Evolutionary conservation across 2,113 vertebrate species (phyloP).

Genomic region (Carassius gibelio): DNA sequence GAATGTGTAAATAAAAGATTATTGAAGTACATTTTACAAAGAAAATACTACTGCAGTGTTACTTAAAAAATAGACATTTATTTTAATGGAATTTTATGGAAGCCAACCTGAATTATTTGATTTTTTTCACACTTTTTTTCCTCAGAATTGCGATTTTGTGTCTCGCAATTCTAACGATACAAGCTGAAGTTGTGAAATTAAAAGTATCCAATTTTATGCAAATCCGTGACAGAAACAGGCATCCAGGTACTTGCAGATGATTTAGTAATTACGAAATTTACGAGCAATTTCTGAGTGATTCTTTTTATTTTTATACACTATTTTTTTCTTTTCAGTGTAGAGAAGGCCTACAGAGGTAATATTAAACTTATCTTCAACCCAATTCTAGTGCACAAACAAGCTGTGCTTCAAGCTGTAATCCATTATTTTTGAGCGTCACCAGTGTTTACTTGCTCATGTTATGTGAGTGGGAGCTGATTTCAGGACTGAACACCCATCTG

Average conservation of each 20-base stretch:
- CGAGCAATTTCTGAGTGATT: not conserved
- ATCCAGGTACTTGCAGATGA: not conserved
- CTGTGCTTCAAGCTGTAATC: not conserved
- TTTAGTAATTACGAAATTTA: not conserved
- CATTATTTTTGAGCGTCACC: not conserved
- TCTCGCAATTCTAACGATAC: no score
- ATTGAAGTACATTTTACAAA: not conserved
- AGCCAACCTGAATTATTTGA: no score
- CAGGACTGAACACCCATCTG: conserved; percentile 25
- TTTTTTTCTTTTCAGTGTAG: not conserved
- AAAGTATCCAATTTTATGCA: not conserved
- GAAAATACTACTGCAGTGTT: not conserved
- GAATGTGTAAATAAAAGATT: no score
- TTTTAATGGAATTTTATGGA: no score
- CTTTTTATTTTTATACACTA: not conserved
- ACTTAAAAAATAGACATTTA: no score
- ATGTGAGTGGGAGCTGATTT: conserved; percentile 11
- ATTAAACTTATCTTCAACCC: not conserved
- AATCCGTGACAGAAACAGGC: not conserved
- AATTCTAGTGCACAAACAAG: no score
- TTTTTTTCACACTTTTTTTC: not conserved
- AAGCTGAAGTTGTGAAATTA: no score
- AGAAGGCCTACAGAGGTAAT: not conserved
- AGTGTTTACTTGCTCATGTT: not conserved
- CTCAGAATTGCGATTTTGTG: not conserved